These are phyloP conservation scores for Brachionus plicatilis DNA, from an alignment of 1,140 invertebrate species.

Conservation along the genomic window DNA sequence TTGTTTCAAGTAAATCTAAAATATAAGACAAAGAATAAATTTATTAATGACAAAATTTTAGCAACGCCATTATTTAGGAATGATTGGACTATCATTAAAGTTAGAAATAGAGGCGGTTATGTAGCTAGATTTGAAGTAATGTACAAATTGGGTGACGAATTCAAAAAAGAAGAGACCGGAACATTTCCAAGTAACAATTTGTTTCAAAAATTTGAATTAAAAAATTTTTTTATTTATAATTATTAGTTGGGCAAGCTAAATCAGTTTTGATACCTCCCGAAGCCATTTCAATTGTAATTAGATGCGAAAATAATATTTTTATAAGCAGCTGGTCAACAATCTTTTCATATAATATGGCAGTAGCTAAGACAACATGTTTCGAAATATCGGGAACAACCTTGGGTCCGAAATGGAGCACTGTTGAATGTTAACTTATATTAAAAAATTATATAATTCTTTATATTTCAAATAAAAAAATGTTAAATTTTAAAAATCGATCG, in stretches of 20 bases:
- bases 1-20: background rate
- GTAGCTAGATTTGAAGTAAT: constrained; percentile 27
- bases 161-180: background rate
- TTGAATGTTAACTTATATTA: background rate
- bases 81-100: constrained; percentile 36
- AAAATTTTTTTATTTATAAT: background rate
- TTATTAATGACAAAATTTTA: background rate
- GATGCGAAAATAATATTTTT: constrained; percentile 36
- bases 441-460: background rate
- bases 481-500: too few species aligned
- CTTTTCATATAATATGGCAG: constrained; percentile 9
- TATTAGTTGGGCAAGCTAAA: constrained; percentile 17
- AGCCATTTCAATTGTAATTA: constrained; percentile 13
- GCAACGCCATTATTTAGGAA: background rate
- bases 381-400: constrained; percentile 12
- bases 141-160: background rate
- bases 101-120: constrained; percentile 20
- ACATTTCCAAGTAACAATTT: background rate
- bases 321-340: constrained; percentile 15
- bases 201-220: background rate
- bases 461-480: too few species aligned
- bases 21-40: too few species aligned
- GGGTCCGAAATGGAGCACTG: background rate
- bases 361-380: constrained; percentile 1
- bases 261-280: constrained; percentile 25